Percentiles rank a stretch among this genome's conserved stretches.
Conservation (phyloP, 2,888 invertebrate species). For the Chrysomela aeneicollis region DNA sequence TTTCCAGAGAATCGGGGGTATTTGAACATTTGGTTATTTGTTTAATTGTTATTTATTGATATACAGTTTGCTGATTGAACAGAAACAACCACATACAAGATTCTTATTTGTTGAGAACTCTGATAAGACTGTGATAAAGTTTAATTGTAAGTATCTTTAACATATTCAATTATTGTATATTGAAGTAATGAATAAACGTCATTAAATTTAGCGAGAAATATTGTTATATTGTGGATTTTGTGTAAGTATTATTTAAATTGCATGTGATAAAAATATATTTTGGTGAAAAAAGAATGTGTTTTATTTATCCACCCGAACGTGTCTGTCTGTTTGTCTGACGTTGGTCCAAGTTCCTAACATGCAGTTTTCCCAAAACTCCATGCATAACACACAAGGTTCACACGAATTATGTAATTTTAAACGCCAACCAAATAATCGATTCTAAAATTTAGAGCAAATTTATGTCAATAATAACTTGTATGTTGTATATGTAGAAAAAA, state of each 20-base stretch:
- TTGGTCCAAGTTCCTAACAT: conserved; percentile 59
- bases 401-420: conserved; percentile 54
- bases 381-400: conserved; percentile 53
- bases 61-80: conserved; percentile 35
- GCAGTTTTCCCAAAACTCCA: conserved; percentile 10
- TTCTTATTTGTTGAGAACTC: conserved; percentile 55
- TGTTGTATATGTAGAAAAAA: conserved; percentile 53
- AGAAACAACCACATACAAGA: conserved; percentile 54
- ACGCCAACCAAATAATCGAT: conserved; percentile 56
- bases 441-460: conserved; percentile 57
- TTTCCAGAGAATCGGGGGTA: too few relatives aligned
- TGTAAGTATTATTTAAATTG: conserved; percentile 49
- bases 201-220: conserved; percentile 42
- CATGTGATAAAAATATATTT: conserved; percentile 57
- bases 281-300: conserved; percentile 54
- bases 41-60: conserved; percentile 32
- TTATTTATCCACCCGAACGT: conserved; percentile 53
- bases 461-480: conserved; percentile 55
- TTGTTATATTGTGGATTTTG: conserved; percentile 55
- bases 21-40: conserved; percentile 9
- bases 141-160: conserved; percentile 55
- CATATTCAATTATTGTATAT: conserved; percentile 52
- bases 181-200: conserved; percentile 42
- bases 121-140: conserved; percentile 58
- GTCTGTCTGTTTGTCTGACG: conserved; percentile 49